phyloP scores from a whole-genome alignment of 2,113 vertebrate genomes.

The Pandion haliaetus region DNA sequence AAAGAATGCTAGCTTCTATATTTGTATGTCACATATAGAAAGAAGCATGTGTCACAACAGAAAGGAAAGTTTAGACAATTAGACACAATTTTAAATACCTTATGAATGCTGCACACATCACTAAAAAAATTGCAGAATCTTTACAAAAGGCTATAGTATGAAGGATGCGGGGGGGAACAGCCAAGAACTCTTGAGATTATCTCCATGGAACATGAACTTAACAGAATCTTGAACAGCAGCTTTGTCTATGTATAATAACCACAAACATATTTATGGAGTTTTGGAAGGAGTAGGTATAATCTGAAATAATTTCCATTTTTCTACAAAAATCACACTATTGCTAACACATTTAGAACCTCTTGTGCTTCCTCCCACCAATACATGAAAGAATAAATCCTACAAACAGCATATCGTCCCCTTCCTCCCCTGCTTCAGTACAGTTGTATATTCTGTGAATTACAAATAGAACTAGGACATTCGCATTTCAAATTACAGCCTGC shows the following conservation, averaged over 20 bases:
- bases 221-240: neutral
- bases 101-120: neutral
- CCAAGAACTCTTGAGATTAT: neutral
- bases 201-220: neutral
- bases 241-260: neutral
- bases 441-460: neutral
- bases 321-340: neutral
- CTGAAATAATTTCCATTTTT: neutral
- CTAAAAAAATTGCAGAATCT: neutral
- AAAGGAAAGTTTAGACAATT: neutral
- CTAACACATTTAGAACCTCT: neutral
- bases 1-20: neutral
- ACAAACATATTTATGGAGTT: neutral
- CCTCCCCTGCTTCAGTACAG: neutral
- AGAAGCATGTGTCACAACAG: neutral
- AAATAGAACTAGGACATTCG: neutral
- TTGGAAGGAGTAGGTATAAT: neutral
- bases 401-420: neutral
- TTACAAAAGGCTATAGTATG: neutral
- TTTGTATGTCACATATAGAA: neutral
- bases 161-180: neutral
- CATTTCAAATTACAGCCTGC: neutral
- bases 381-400: neutral
- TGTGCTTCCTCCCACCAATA: neutral
- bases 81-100: neutral